Base-by-base conservation (phyloP, 2,888 invertebrate species). In the Rhimphoctona megacephalus region DNA sequence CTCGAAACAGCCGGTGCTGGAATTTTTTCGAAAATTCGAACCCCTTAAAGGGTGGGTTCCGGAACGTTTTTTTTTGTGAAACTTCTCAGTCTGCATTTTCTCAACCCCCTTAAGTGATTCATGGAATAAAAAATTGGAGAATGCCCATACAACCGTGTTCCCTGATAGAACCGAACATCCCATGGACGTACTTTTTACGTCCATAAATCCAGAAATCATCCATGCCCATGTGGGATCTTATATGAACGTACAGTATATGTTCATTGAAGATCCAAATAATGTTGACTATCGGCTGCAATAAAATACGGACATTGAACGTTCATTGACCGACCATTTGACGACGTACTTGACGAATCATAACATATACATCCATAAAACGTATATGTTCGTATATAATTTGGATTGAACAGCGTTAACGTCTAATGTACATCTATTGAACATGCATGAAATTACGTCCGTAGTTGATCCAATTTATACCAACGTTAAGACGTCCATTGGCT, bases 171-270 rank as follows among this genome's bases (percentile, higher is more conserved):
- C n/a, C n/a, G n/a, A n/a, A n/a, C n/a, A n/a, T n/a, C n/a, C n/a
- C n/a, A n/a, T n/a, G n/a, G 64, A 64, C 64, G 64, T 64, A 33
- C 64, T 64, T 64, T 64, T 64, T 64, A 30, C 64, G 64, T 64
- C 64, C 33, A 14, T 17, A 64, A 33, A 25, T 25, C 36, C 64
- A 33, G 30, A 25, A 17, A 25, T 6, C 36, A 64, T 64, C 64
- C 64, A 64, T 3, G 64, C 30, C 64, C 17, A 2, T 64, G 33
- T 2, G 64, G 64, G 64, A 30, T 30, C 14, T 33, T 30, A 33
- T 36, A 64, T 64, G 30, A 17, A 64, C 64, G 64, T 64, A 5
- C 22, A 64, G 4, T 64, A 64, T 64, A 64, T 64, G 64, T 64
- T 30, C 36, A 64, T 30, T 17, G 17, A 64, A 30, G 25, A 17